Conservation (phyloP, 2,113 vertebrate species). For the Rattus norvegicus region GRCr8 NC_086032.1:57893001-57893500, state of each 20-base stretch:
- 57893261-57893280: neutral
- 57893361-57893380: neutral
- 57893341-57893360: neutral
- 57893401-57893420: neutral
- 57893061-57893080: neutral
- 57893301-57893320: neutral
- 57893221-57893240: neutral
- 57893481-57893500: neutral
- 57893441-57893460: neutral
- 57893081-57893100: neutral
- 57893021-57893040: neutral
- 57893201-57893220: neutral
- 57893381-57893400: neutral
- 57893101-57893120: neutral
- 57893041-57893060: neutral
- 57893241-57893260: neutral
- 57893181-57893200: neutral
- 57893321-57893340: neutral
- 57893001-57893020: neutral
- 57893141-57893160: no score
- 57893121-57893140: neutral
- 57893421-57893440: neutral
- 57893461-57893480: neutral
- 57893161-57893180: neutral
- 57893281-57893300: neutral